Evolutionary conservation across 2,113 vertebrate species (phyloP), one percentile per base, ranked within the genome.

Genomic region (Trichomycterus rosablanca): DNA sequence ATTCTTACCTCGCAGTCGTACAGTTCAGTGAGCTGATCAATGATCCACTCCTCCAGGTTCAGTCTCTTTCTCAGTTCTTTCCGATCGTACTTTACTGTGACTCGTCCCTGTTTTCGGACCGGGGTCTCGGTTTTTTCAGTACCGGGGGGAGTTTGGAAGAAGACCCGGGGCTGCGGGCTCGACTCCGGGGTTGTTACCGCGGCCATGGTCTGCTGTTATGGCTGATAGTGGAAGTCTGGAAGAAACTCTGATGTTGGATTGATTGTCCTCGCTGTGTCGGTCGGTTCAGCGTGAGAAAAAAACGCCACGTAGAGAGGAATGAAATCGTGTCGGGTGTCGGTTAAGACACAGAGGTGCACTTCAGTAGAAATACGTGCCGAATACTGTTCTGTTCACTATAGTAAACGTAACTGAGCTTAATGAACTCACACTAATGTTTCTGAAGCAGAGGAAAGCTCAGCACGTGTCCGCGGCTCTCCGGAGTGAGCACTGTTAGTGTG

Each of bases 11-110:
- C 91, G 63, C 93, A 95, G 82, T 93, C 91, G 79, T 95, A 95
- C 28, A 95, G 89, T 66, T 86, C 86, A 54, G 92, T 92, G 64
- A 95, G 89, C 86, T 92, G 92, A 43, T 92, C 86, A 75, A 95
- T 85, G 74, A 95, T 94, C 93, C 93, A 95, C 79, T 95, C 93
- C 74, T 95, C 93, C 83, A 95, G 85, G 80, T 92, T 90, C 67
- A 95, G 90, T 76, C 92, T 84, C 83, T 94, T 94, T 61, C 91
- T 82, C 65, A 94, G 86, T 80, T 95, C 92, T 76, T 93, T 94
- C 5, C 91, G 89, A 82, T 95, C 92, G 65, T 95, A 95, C 82
- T 94, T 94, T 50, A 95, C 92, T 43, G 93, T 95, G 30, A 95
- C 93, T 55, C 91, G 87, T 52, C 93, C 92, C 70, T 92, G 92